Evolutionary conservation across 2,888 invertebrate species (phyloP).

Genomic region (Serripes groenlandicus): DNA sequence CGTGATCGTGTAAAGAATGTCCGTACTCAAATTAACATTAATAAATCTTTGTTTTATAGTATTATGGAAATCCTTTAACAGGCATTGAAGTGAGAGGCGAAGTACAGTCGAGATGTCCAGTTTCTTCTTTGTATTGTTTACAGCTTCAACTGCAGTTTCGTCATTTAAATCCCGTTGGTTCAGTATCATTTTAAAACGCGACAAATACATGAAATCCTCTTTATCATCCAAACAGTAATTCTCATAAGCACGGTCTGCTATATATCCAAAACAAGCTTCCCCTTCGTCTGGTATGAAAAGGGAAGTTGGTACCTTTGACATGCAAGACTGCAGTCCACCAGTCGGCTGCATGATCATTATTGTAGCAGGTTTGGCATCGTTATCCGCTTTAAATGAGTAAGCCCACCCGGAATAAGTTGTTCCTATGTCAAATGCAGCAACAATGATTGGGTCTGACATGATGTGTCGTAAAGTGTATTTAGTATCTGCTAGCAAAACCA

Average conservation of each 20-base stretch:
- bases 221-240: not conserved
- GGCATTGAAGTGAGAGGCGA: not conserved
- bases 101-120: not conserved
- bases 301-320: not conserved
- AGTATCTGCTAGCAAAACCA: no score
- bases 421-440: constrained; percentile 14
- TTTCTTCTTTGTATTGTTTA: not conserved
- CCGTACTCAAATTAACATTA: not conserved
- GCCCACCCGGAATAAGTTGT: constrained; percentile 12
- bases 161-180: not conserved
- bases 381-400: not conserved
- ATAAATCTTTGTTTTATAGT: not conserved
- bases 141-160: not conserved
- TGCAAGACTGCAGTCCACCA: not conserved
- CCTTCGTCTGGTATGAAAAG: not conserved
- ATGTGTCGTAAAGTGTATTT: no score
- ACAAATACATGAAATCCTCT: constrained; percentile 4
- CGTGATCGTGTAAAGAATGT: not conserved
- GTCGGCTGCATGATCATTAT: not conserved
- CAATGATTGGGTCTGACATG: not conserved
- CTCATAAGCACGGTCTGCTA: not conserved
- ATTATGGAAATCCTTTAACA: not conserved
- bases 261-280: not conserved
- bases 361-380: not conserved
- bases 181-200: not conserved